Conservation (phyloP, 1,140 invertebrate genomes). For the Scaptomyza graminum region DNA sequence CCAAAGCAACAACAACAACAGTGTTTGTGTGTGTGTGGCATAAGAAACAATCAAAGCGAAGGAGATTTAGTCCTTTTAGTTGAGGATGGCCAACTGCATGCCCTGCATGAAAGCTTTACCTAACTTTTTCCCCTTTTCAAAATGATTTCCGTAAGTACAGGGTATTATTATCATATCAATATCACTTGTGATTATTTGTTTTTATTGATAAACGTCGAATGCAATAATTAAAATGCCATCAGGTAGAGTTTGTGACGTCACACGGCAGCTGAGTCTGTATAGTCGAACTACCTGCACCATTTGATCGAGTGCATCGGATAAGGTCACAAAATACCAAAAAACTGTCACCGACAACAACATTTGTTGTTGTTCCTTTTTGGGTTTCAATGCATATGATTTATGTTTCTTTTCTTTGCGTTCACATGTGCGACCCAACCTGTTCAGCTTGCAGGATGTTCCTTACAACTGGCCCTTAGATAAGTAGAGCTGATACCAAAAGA, state of each 20-base stretch:
- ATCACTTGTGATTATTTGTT: slow-evolving; percentile 34
- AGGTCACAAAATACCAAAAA: slow-evolving; percentile 32
- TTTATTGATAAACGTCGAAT: slow-evolving; percentile 40
- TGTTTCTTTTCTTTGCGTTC: slow-evolving; percentile 16
- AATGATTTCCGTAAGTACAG: neutral
- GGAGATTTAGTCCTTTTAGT: neutral
- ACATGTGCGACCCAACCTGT: slow-evolving; percentile 14
- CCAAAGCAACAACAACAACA: too few species aligned
- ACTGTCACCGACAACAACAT: slow-evolving; percentile 58
- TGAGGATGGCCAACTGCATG: neutral
- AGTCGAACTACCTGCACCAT: slow-evolving; percentile 25
- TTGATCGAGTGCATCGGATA: slow-evolving; percentile 58
- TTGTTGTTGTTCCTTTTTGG: slow-evolving; percentile 6
- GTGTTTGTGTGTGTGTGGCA: neutral
- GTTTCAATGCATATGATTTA: slow-evolving; percentile 73
- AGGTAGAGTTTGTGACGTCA: slow-evolving; percentile 39
- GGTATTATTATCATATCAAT: neutral
- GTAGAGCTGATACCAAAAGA: slow-evolving; percentile 1
- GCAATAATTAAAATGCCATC: slow-evolving; percentile 76
- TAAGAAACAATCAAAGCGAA: neutral
- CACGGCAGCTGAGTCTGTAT: slow-evolving; percentile 22
- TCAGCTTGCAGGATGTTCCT: neutral
- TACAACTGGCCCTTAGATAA: slow-evolving; percentile 20
- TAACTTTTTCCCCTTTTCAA: too few species aligned
- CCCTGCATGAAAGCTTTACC: neutral